Evolutionary conservation across 2,113 vertebrate genomes (phyloP).

Genomic region (Gobius niger): DNA sequence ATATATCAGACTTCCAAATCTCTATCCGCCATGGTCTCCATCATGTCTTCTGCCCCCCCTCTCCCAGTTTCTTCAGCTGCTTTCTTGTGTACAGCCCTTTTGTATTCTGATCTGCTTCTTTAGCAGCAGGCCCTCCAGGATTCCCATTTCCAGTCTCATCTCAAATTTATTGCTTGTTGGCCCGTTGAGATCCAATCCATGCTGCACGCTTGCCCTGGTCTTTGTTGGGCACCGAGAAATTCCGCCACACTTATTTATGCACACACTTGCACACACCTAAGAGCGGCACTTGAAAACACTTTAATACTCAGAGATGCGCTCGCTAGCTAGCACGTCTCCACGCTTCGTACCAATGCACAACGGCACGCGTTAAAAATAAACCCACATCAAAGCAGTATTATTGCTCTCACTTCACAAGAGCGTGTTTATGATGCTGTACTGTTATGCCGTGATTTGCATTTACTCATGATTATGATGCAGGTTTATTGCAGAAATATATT

Average conservation of each 20-base stretch:
- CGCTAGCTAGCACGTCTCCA: background rate
- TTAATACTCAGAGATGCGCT: background rate
- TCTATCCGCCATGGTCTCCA: background rate
- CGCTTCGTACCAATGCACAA: background rate
- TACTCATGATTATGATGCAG: background rate
- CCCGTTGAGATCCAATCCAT: slow-evolving; percentile 47
- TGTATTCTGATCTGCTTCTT: slow-evolving; percentile 51
- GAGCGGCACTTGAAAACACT: slow-evolving; percentile 1
- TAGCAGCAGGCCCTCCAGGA: slow-evolving; percentile 37
- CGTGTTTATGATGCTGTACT: background rate
- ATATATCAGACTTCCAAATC: background rate
- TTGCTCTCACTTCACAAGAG: background rate
- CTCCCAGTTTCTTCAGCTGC: background rate
- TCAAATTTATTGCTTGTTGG: slow-evolving; percentile 58
- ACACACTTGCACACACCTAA: background rate
- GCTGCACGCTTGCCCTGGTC: slow-evolving; percentile 21
- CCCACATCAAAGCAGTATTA: slow-evolving; percentile 2
- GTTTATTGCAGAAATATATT: background rate
- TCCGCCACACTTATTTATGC: slow-evolving; percentile 14
- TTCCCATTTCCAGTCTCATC: slow-evolving; percentile 65
- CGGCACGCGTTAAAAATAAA: slow-evolving; percentile 1
- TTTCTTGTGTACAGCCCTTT: slow-evolving; percentile 5
- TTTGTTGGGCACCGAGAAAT: slow-evolving; percentile 26
- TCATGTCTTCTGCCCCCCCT: background rate
- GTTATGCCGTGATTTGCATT: background rate